Conservation (phyloP, 92 coral and sea anemone species). For the Porites lobata region DNA sequence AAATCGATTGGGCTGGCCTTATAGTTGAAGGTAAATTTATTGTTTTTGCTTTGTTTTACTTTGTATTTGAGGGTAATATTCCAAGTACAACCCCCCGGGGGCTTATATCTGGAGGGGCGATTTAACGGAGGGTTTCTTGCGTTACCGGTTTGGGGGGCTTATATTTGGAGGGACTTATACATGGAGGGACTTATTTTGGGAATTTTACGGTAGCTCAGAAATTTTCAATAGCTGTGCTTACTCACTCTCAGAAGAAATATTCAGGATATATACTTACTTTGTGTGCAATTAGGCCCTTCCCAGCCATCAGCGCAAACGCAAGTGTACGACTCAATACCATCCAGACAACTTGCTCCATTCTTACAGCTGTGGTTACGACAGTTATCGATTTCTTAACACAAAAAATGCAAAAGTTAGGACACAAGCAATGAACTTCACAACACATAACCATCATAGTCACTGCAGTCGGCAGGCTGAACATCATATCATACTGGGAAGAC, state of each 20-base stretch:
- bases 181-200: no score
- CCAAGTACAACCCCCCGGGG: no score
- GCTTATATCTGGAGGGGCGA: no score
- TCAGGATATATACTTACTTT: constrained; percentile 48
- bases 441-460: not conserved
- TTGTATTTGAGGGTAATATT: no score
- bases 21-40: no score
- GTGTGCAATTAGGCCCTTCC: constrained; percentile 85
- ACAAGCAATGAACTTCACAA: not conserved
- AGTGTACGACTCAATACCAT: constrained; percentile 76
- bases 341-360: constrained; percentile 90
- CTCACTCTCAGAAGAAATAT: not conserved
- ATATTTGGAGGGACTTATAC: no score
- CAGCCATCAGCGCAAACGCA: constrained; percentile 92
- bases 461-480: not conserved
- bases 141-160: no score
- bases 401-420: not conserved
- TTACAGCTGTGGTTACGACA: constrained; percentile 76
- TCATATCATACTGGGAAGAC: not conserved
- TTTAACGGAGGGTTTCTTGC: no score
- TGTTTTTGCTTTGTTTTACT: no score
- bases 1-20: no score
- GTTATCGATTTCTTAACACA: constrained; percentile 78
- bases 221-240: not conserved
- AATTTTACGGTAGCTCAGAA: no score